Conservation (phyloP, 1,140 invertebrate genomes). For the Drosophila dunni region DNA sequence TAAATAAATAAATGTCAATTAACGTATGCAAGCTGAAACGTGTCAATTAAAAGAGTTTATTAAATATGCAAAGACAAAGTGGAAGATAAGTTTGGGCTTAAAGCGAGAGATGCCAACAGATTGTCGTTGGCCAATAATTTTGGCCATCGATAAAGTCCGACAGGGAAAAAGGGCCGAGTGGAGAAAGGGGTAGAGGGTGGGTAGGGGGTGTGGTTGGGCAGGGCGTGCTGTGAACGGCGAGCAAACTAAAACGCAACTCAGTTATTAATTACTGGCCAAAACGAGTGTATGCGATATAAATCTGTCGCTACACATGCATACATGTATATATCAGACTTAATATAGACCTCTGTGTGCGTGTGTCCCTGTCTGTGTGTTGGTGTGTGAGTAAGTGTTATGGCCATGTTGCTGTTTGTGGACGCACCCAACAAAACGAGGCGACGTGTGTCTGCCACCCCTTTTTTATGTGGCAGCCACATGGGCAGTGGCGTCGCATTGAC, state of each 20-base stretch:
- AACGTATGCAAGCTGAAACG: constrained; percentile 9
- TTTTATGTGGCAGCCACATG: constrained; percentile 5
- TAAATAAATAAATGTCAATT: constrained; percentile 5
- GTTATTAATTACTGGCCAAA: constrained; percentile 31
- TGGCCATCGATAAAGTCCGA: not conserved
- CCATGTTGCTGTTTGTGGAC: constrained; percentile 20
- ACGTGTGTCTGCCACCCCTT: constrained; percentile 13
- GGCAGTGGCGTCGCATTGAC: not conserved
- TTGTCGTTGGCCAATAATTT: not conserved
- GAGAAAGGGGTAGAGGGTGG: not conserved
- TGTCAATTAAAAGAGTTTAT: not conserved
- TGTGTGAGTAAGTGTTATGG: constrained; percentile 18
- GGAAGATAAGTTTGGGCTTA: not conserved
- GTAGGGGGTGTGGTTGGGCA: not conserved
- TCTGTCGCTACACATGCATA: constrained; percentile 3
- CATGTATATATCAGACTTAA: constrained; percentile 16
- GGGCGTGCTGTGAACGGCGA: not conserved
- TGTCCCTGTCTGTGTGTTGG: constrained; percentile 3
- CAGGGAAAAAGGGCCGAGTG: not conserved
- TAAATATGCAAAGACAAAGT: constrained; percentile 12
- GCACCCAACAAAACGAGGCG: constrained; percentile 17
- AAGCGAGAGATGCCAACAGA: constrained; percentile 9
- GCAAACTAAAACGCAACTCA: constrained; percentile 26
- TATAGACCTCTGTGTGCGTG: constrained; percentile 10
- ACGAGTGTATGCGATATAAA: constrained; percentile 17